Base-by-base conservation (phyloP, 2,888 invertebrate species). In the Sepiola atlantica region DNA sequence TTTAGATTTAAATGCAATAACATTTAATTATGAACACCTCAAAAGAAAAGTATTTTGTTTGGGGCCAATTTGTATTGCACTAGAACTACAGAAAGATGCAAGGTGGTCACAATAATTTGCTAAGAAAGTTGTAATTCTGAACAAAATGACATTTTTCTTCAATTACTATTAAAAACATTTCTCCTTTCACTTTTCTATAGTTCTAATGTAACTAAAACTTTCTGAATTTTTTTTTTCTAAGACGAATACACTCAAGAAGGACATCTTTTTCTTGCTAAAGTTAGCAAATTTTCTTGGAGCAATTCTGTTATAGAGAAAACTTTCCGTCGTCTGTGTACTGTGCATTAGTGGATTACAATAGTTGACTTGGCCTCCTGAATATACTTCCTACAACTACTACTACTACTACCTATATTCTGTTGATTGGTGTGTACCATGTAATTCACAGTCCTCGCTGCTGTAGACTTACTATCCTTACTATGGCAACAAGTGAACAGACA, bases 401-500 rank as follows among this genome's bases (percentile, higher is more conserved):
- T 77, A 77, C 77, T 77, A 77, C 77, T 77, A 77, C 77, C 77
- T 77, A 77, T n/a, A 77, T 77, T 77, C 77, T 77, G 77, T 77
- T 77, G 77, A 77, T 77, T 77, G 77, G 77, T 77, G 77, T 77
- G 77, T 77, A 77, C 77, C 77, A n/a, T 77, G n/a, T 77, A 77
- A n/a, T 77, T 77, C 77, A 77, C 77, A 16, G 77, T 77, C 77
- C 77, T 77, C 91, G 35, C 45, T 92, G 55, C 55, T 54, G 28
- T 45, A 55, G 92, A 92, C 92, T 32, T 45, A 92, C 28, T 92
- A 45, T 18, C 28, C 45, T 55, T 35, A 92, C 45, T 21, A 92
- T 55, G 92, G 92, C 92, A 92, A 92, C 55, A 92, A 55, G 55
- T 92, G 92, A 55, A 55, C 45, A 92, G 55, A 92, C n/a, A 28